Percentiles rank a stretch among this genome's conserved stretches.
These are phyloP conservation scores for Drosophila kanapiae DNA, from an alignment of 1,140 invertebrate genomes.

Conservation along the genomic window DNA sequence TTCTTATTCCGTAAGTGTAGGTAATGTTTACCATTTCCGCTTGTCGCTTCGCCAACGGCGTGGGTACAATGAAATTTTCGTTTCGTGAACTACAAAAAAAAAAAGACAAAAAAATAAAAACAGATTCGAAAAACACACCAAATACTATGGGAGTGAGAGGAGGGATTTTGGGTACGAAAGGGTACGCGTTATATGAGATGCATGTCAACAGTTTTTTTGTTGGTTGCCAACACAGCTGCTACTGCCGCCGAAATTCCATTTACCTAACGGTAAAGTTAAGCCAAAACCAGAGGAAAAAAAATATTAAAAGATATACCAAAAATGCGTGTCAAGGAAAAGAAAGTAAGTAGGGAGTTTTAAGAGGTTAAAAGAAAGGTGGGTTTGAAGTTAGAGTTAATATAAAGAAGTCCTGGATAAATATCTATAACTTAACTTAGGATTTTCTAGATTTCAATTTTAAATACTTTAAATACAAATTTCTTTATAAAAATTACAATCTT, in stretches of 20 bases:
- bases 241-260: conserved; percentile 71
- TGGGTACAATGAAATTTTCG: conserved; percentile 78
- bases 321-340: conserved; percentile 60
- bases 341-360: conserved; percentile 33
- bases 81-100: conserved; percentile 55
- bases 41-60: conserved; percentile 73
- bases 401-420: background rate
- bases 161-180: background rate
- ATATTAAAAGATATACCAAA: conserved; percentile 19
- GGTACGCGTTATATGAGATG: conserved; percentile 79
- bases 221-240: conserved; percentile 40
- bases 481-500: background rate
- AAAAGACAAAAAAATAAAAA: conserved; percentile 54
- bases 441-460: background rate
- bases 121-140: conserved; percentile 9
- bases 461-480: background rate
- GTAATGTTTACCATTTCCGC: conserved; percentile 83
- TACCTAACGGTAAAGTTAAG: conserved; percentile 67
- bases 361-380: conserved; percentile 22
- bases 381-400: no score
- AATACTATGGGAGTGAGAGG: background rate
- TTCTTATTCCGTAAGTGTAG: conserved; percentile 70
- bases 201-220: conserved; percentile 72
- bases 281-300: background rate
- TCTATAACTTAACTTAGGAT: background rate